Conservation (phyloP, 1,140 invertebrate species). For the Caligus rogercresseyi region DNA sequence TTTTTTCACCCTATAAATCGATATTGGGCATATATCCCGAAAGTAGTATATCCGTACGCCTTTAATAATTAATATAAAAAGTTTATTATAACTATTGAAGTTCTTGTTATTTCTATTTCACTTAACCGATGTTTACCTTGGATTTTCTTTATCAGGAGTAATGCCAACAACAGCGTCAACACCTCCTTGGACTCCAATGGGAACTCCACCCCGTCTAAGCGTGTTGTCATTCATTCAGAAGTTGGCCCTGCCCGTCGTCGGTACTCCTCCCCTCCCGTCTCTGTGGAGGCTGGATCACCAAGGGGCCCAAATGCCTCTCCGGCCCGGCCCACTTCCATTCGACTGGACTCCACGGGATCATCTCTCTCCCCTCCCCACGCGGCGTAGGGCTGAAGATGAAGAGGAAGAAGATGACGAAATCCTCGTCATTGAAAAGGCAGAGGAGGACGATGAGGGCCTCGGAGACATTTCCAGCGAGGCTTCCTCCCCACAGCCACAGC, state of each 20-base stretch:
- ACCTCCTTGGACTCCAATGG: not conserved
- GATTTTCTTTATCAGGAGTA: no score
- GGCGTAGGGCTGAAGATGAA: no score
- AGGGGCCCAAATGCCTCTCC: not conserved
- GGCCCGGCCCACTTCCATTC: not conserved
- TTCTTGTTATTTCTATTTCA: no score
- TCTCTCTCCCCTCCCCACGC: not conserved
- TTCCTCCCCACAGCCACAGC: not conserved
- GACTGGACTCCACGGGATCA: not conserved
- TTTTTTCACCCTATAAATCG: no score
- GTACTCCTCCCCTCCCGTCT: not conserved
- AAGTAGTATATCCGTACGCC: no score
- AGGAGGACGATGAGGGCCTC: not conserved
- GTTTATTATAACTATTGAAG: no score
- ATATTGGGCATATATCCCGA: no score
- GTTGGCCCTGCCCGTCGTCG: no score
- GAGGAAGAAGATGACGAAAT: not conserved
- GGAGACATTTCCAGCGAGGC: conserved; percentile 3
- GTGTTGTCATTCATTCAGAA: not conserved
- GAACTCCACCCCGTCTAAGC: not conserved
- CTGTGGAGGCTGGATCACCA: not conserved
- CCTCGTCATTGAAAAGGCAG: not conserved
- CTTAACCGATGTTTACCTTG: no score
- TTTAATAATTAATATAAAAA: no score
- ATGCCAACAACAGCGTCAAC: not conserved